Base-by-base conservation (phyloP, 2,797 vertebrate genomes). In the Varecia variegata region DNA sequence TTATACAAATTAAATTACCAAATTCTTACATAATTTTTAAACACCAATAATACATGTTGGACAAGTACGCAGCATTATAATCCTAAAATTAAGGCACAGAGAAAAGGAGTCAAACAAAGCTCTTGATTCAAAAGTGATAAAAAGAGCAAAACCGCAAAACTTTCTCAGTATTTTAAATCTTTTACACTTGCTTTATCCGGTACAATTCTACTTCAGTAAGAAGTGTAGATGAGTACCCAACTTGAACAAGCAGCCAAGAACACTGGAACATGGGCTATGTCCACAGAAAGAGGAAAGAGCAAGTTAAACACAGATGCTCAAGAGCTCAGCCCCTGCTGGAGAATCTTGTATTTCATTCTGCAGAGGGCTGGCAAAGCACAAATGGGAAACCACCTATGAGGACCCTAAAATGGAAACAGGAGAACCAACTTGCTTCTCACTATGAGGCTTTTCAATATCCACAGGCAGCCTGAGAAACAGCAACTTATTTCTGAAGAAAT, bases 181-280 rank as follows among this genome's bases (percentile, higher is more conserved):
- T 50, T 74, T 17, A 32, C 7, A 25, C 5, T 54, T 62, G 18
- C 58, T 43, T 83, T 70, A 81, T 40, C 13, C 14, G 25, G 58
- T n/a, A 18, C 71, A 79, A 45, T 67, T 77, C 13, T 32, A 60
- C 43, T 58, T 68, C 35, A 58, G 3, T 32, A 14, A 60, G 62
- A 76, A 43, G 85, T 21, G 3, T 15, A 30, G 5, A 23, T 21
- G 5, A 9, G 11, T 7, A 3, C 50, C 10, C 67, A 12, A n/a
- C 12, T 8, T 83, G 38, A 43, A 52, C 56, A 50, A 32, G 71
- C 35, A 25, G 62, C 17, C 32, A 8, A 47, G 23, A 71, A 67
- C 5, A n/a, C 2, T 11, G 25, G 43, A 17, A 50, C 12, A 12
- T 0, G 17, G 27, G 15, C 65, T n/a, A 23, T 2, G 18, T 40